Evolutionary conservation across 2,888 invertebrate species (phyloP).

Genomic region (Chirona hameri): DNA sequence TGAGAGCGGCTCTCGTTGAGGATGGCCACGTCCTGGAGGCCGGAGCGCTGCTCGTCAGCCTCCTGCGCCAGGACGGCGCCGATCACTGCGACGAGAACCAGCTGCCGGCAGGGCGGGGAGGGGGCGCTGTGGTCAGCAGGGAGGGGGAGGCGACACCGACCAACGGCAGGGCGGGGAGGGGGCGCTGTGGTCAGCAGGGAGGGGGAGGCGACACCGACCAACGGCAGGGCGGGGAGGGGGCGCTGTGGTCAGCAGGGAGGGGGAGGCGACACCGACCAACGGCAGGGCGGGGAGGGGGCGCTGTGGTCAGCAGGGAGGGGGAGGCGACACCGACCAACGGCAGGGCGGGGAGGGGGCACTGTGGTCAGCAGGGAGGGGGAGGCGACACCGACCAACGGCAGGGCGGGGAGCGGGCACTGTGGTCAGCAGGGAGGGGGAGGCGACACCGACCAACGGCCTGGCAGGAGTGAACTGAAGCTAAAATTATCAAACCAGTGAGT

Average conservation of each 20-base stretch:
- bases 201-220: no score
- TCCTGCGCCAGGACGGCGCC: slow-evolving; percentile 4
- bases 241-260: background rate
- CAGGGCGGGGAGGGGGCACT: background rate
- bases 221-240: background rate
- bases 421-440: background rate
- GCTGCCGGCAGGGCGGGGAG: background rate
- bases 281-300: background rate
- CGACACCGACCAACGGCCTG: no score
- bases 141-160: no score
- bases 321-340: no score
- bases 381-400: no score
- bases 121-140: background rate
- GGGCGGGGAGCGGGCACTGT: background rate
- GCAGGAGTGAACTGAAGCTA: no score
- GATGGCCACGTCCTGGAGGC: background rate
- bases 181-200: background rate
- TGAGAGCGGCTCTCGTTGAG: slow-evolving; percentile 8
- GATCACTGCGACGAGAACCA: background rate
- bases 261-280: no score
- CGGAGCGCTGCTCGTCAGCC: background rate
- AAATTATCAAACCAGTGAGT: no score
- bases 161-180: background rate
- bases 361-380: background rate
- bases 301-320: background rate